A percentile compares a stretch with the other conserved stretches of the same genome.
Evolutionary conservation across 2,888 invertebrate species (phyloP).

Genomic region (Thymelicus lineola): DNA sequence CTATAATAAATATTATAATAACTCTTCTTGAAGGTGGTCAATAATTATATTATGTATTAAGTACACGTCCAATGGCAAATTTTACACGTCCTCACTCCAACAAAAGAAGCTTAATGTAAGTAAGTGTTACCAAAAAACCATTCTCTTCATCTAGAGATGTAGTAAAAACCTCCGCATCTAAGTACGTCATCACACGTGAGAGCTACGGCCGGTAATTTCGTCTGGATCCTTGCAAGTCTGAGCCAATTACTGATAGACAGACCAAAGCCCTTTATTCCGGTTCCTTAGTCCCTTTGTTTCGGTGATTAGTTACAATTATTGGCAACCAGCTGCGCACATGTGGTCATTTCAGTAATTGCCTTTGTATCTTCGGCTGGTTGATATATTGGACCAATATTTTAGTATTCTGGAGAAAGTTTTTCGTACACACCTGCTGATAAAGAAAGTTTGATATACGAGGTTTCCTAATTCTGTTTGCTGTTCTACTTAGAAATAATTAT

Average conservation of each 20-base stretch:
- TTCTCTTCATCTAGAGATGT: not conserved
- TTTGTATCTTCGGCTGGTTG: constrained; percentile 56
- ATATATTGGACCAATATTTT: constrained; percentile 32
- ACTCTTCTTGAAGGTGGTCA: too few species aligned
- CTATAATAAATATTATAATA: too few species aligned
- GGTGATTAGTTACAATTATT: constrained; percentile 70
- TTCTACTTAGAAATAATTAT: not conserved
- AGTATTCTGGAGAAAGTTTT: constrained; percentile 12
- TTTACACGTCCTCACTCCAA: not conserved
- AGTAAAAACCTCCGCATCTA: not conserved
- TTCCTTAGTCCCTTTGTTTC: constrained; percentile 49
- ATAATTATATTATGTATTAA: too few species aligned
- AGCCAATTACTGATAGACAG: constrained; percentile 31
- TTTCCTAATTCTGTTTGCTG: not conserved
- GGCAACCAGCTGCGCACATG: constrained; percentile 65
- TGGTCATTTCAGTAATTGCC: constrained; percentile 66
- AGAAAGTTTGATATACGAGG: not conserved
- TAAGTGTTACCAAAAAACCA: not conserved
- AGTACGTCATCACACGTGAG: constrained; percentile 16
- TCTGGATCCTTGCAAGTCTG: constrained; percentile 27
- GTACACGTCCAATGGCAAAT: too few species aligned
- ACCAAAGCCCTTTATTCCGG: constrained; percentile 33
- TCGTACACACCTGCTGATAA: constrained; percentile 4
- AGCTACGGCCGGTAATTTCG: constrained; percentile 42
- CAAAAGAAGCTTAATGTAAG: not conserved